These are phyloP conservation scores for Elephas maximus DNA, from an alignment of 2,113 vertebrate species.

Conservation along the genomic window DNA sequence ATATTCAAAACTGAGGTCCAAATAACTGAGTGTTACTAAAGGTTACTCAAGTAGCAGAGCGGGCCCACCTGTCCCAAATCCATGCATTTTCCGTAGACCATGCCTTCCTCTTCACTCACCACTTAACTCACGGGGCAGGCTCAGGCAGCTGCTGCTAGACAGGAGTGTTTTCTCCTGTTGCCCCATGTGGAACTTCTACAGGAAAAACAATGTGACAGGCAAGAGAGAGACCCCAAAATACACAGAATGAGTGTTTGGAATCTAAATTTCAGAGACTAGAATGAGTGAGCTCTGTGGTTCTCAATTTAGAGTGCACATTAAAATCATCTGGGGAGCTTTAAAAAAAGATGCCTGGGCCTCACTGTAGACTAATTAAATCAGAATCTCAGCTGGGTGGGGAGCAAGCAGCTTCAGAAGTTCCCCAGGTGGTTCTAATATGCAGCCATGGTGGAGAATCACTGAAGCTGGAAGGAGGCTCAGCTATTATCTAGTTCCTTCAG, in stretches of 20 bases:
- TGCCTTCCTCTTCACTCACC: background rate
- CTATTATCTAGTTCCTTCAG: background rate
- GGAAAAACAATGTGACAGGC: background rate
- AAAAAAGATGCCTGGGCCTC: background rate
- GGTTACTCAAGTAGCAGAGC: background rate
- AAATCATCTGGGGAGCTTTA: background rate
- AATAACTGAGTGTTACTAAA: background rate
- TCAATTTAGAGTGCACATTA: background rate
- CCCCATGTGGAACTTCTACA: no score
- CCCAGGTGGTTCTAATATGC: background rate
- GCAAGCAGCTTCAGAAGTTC: background rate
- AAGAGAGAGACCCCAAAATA: background rate
- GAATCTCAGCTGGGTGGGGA: no score
- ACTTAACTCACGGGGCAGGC: background rate
- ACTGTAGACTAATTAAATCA: background rate
- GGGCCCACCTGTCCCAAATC: background rate
- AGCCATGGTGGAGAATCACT: background rate
- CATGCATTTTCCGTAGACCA: background rate
- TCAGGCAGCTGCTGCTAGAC: background rate
- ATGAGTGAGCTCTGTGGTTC: background rate
- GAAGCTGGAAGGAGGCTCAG: background rate
- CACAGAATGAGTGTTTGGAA: background rate
- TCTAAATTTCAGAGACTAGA: background rate
- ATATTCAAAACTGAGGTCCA: background rate
- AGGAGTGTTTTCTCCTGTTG: accelerated